A percentile compares a stretch with the other conserved stretches of the same genome.
Conservation (phyloP, 2,113 vertebrate genomes). For the Riparia riparia region DNA sequence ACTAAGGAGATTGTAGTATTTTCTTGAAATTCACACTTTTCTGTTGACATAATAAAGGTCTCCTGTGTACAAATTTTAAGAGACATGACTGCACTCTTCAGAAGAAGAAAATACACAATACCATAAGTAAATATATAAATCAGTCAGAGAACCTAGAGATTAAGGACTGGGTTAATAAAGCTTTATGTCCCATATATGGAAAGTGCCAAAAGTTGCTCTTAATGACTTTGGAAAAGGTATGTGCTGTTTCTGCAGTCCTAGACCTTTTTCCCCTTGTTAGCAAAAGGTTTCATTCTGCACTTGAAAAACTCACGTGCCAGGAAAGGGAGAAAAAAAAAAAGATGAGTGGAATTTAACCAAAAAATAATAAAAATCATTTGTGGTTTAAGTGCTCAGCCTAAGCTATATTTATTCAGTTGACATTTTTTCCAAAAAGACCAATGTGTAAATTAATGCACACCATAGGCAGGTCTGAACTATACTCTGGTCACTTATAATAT, state of each 20-base stretch:
- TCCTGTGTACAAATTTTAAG: background rate
- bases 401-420: slow-evolving; percentile 67
- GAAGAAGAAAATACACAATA: slow-evolving; percentile 57
- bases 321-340: background rate
- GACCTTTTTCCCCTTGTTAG: slow-evolving; percentile 58
- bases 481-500: slow-evolving; percentile 71
- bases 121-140: slow-evolving; percentile 57
- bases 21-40: slow-evolving; percentile 31
- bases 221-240: slow-evolving; percentile 52
- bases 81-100: slow-evolving; percentile 43
- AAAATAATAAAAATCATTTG: slow-evolving; percentile 68
- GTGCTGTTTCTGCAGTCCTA: slow-evolving; percentile 34
- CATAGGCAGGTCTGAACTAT: slow-evolving; percentile 69
- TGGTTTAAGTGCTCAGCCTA: slow-evolving; percentile 62
- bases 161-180: slow-evolving; percentile 35
- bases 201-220: slow-evolving; percentile 34
- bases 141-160: slow-evolving; percentile 21
- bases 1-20: background rate
- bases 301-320: slow-evolving; percentile 65
- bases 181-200: slow-evolving; percentile 24
- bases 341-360: slow-evolving; percentile 62
- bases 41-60: slow-evolving; percentile 14
- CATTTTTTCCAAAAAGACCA: slow-evolving; percentile 61
- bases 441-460: slow-evolving; percentile 74
- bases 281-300: slow-evolving; percentile 66